Conservation (phyloP, 1,140 invertebrate genomes). For the Megalopta genalis region DNA sequence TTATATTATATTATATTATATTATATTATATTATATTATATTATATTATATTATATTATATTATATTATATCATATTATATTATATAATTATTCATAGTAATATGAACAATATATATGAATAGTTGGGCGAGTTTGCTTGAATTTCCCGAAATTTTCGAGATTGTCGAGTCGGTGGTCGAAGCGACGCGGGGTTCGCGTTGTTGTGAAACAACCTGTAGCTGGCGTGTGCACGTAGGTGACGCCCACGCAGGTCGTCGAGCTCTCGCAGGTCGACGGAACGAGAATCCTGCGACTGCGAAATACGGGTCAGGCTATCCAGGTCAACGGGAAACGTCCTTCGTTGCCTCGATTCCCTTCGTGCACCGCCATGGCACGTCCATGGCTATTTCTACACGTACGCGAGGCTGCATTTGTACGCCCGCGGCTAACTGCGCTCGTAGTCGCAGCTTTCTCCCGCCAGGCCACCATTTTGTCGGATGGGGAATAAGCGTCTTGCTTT, state of each 20-base stretch:
- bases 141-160: no score
- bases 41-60: no score
- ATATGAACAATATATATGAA: no score
- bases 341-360: slow-evolving; percentile 15
- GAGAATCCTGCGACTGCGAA: slow-evolving; percentile 25
- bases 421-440: neutral
- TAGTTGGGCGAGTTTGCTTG: no score
- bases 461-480: slow-evolving; percentile 20
- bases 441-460: neutral
- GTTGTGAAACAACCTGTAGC: no score
- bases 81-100: no score
- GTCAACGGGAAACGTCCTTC: slow-evolving; percentile 52
- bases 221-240: no score
- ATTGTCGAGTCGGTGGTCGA: no score
- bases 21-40: no score
- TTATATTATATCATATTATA: no score
- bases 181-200: no score
- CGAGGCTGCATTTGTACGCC: slow-evolving; percentile 8
- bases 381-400: slow-evolving; percentile 43
- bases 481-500: neutral
- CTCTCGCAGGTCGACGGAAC: slow-evolving; percentile 28
- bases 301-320: slow-evolving; percentile 61
- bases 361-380: slow-evolving; percentile 40
- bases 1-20: no score
- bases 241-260: slow-evolving; percentile 35